These are phyloP conservation scores for Leuciscus waleckii DNA, from an alignment of 2,797 vertebrate genomes.

Conservation along the genomic window DNA sequence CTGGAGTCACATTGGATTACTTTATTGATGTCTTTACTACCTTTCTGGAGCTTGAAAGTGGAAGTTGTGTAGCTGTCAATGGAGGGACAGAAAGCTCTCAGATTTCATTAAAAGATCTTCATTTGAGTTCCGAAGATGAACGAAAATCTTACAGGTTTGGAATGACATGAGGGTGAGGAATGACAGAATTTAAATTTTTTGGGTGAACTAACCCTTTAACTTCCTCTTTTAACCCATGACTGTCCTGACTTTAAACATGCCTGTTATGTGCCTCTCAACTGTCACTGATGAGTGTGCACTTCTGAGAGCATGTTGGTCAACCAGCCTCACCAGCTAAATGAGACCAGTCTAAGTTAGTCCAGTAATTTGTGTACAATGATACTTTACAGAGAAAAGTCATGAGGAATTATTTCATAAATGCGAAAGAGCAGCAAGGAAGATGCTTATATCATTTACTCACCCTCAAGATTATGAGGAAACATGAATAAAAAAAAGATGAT, in stretches of 20 bases:
- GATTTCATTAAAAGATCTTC: neutral
- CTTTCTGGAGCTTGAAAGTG: neutral
- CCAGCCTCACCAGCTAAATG: neutral
- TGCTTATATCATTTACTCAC: neutral
- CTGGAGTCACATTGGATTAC: neutral
- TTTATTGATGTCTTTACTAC: neutral
- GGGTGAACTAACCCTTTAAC: neutral
- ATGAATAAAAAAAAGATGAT: neutral
- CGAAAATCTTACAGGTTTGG: neutral
- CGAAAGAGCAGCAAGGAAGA: neutral
- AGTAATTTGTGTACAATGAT: neutral
- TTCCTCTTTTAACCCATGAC: constrained; percentile 6
- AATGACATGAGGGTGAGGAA: neutral
- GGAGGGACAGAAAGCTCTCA: neutral
- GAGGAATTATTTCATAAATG: neutral
- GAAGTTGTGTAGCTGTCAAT: neutral
- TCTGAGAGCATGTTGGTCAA: neutral
- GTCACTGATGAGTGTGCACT: constrained; percentile 31
- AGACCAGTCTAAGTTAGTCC: neutral
- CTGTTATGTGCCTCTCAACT: constrained; percentile 9
- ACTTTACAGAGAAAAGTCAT: neutral
- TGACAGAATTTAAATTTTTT: neutral
- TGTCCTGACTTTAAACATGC: neutral
- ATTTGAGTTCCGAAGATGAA: neutral
- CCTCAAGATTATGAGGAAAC: neutral